Percentiles rank a stretch among this genome's conserved stretches.
These are phyloP conservation scores for Lutjanus erythropterus DNA, from an alignment of 2,113 vertebrate genomes.

Conservation along the genomic window DNA sequence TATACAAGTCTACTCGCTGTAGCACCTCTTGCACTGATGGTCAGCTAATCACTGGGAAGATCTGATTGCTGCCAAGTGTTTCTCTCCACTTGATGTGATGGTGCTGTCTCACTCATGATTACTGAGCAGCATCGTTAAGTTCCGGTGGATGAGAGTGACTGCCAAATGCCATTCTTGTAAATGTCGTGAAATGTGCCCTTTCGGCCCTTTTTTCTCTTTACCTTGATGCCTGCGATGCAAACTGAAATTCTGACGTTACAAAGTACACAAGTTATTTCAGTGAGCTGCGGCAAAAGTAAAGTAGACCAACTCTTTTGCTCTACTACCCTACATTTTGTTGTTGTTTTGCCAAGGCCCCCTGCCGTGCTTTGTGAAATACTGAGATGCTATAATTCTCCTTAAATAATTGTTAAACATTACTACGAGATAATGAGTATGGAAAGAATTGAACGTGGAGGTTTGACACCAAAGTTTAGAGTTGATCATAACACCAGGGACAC, in stretches of 20 bases:
- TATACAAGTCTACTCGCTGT: conserved; percentile 10
- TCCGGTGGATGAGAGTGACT: not conserved
- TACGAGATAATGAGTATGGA: not conserved
- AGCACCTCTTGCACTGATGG: conserved; percentile 38
- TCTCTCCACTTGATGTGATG: conserved; percentile 45
- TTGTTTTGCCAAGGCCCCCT: not conserved
- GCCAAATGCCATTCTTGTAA: conserved; percentile 13
- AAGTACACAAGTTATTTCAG: not conserved
- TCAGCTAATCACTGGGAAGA: conserved; percentile 41
- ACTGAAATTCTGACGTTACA: not conserved
- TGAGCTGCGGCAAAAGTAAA: not conserved
- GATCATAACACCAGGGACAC: no score
- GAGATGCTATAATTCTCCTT: not conserved
- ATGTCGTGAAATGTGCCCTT: not conserved
- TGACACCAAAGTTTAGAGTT: not conserved
- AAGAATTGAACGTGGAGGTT: not conserved
- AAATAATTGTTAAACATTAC: not conserved
- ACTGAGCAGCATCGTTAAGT: conserved; percentile 17
- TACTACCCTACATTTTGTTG: not conserved
- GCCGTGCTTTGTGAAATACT: not conserved
- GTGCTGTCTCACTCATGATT: conserved; percentile 16
- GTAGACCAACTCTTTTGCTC: not conserved
- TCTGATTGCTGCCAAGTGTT: conserved; percentile 41
- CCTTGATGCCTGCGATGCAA: not conserved
- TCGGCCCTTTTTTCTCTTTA: not conserved